Base-by-base conservation (phyloP, 2,797 vertebrate genomes). In the Catamblyrhynchus diadema region DNA sequence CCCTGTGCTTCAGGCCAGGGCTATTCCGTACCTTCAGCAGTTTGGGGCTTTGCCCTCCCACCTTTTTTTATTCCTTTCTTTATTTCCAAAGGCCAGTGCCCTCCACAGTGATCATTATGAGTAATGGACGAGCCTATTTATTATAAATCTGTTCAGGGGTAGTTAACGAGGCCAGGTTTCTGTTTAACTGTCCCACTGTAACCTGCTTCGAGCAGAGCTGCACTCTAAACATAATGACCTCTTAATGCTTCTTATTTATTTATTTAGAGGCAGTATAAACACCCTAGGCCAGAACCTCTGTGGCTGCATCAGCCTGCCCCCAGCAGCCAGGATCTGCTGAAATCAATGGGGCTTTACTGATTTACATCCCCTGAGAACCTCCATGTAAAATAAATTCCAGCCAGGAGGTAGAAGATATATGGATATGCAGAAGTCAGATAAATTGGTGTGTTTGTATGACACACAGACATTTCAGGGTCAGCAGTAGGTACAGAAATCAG, bases 231-330 rank as follows among this genome's bases (percentile, higher is more conserved):
- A 64, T 84, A 90, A 95, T 88, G 80, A 90, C 93, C 80, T 90
- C 92, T 90, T 95, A 96, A 92, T 86, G 51, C 86, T 90, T 21
- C 82, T 84, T 96, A 94, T 96, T 96, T 94, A 95, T 94, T 96
- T 97, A 88, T 95, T 95, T 93, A 89, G 93, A 74, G 83, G 45
- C 91, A 94, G 48, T 79, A 88, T 93, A 96, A 96, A 95, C 77
- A 90, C 37, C 70, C 17, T 35, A 4, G 88, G 78, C 62, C 93
- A 94, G 82, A 93, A 59, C 81, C 80, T 90, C 81, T 33, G 70
- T 35, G 59, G 77, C 37, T 72, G 18, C 72, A 70, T 37, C 15
- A 1, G 45, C 8, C 4, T 32, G 17, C 54, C 67, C 72, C 50
- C 78, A 91, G 77, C 91, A 91, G 80, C 44, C 67, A 59, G 79